phyloP scores from a whole-genome alignment of 2,888 invertebrate species.

The Oscheius sp. region DNA sequence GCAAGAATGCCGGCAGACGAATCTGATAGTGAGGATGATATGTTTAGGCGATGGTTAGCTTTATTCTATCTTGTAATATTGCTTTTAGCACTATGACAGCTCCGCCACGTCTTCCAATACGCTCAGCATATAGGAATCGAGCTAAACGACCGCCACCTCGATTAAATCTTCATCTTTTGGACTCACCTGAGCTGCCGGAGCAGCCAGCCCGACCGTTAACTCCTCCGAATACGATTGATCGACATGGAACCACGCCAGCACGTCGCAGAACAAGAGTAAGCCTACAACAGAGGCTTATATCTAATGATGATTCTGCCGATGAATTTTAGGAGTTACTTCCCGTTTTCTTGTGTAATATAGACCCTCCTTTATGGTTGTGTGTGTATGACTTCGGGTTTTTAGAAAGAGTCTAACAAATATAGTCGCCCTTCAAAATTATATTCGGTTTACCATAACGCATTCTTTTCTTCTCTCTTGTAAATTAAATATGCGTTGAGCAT shows the following conservation, averaged over 20 bases:
- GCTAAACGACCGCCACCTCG: background rate
- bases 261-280: background rate
- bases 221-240: too few species aligned
- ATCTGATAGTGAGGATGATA: slow-evolving; percentile 13
- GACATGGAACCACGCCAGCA: background rate
- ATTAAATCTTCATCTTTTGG: slow-evolving; percentile 16
- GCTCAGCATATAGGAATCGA: background rate
- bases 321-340: too few species aligned
- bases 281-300: slow-evolving; percentile 1
- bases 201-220: background rate
- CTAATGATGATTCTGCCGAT: slow-evolving; percentile 8
- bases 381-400: too few species aligned
- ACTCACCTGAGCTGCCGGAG: background rate
- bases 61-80: background rate
- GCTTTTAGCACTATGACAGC: slow-evolving; percentile 14
- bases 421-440: too few species aligned
- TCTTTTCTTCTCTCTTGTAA: background rate
- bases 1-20: background rate
- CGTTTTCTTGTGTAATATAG: too few species aligned
- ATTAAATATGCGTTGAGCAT: background rate
- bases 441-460: too few species aligned
- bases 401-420: too few species aligned
- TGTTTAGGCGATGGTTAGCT: slow-evolving; percentile 10
- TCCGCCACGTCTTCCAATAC: slow-evolving; percentile 3
- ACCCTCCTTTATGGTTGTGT: too few species aligned